Percentiles rank a stretch among this genome's conserved stretches.
Evolutionary conservation across 2,113 vertebrate species (phyloP).

Genomic region (Heterochromis multidens): DNA sequence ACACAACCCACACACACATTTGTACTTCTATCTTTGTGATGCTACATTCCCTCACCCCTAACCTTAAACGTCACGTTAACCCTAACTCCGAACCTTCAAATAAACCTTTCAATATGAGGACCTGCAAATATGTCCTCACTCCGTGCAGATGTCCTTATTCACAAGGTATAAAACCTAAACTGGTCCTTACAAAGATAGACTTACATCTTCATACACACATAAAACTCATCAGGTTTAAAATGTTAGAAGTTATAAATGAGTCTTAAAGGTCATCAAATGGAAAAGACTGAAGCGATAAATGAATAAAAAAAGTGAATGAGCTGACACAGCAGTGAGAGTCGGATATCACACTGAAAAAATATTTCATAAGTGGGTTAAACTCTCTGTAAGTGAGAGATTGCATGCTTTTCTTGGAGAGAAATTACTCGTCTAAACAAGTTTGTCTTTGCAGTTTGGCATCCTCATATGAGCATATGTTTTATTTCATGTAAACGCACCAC

Average conservation of each 20-base stretch:
- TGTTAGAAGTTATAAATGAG: neutral
- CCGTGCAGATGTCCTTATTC: neutral
- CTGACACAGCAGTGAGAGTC: neutral
- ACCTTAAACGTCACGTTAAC: neutral
- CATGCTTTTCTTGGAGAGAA: slow-evolving; percentile 55
- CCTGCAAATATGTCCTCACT: neutral
- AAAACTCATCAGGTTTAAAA: neutral
- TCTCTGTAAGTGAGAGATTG: slow-evolving; percentile 24
- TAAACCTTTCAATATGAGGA: neutral
- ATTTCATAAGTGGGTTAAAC: neutral
- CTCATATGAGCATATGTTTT: neutral
- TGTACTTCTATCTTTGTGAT: neutral
- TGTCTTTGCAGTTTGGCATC: slow-evolving; percentile 22
- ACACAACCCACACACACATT: neutral
- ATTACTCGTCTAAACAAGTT: slow-evolving; percentile 28
- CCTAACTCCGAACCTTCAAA: neutral
- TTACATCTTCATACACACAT: neutral
- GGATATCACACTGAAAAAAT: neutral
- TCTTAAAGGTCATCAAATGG: neutral
- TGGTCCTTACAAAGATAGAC: neutral
- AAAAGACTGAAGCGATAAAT: neutral
- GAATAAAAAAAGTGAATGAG: neutral
- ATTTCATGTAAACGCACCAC: slow-evolving; percentile 13
- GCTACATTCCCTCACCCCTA: neutral
- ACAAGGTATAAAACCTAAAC: too few relatives aligned